phyloP scores from a whole-genome alignment of 2,888 invertebrate species.

The Pammene aurita region DNA sequence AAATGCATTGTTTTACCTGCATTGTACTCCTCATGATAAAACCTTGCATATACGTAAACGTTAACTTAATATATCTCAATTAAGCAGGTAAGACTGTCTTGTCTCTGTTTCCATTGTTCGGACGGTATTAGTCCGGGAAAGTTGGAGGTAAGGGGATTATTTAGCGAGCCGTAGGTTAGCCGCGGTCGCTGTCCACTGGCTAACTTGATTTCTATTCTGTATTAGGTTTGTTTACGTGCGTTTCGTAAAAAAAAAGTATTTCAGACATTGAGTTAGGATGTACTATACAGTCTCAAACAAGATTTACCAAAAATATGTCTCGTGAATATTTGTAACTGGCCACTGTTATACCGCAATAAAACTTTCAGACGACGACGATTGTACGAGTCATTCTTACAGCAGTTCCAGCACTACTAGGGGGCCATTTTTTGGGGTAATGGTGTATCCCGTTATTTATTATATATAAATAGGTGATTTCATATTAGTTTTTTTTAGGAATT shows the following conservation, averaged over 20 bases:
- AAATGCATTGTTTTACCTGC: too few species aligned
- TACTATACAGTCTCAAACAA: too few species aligned
- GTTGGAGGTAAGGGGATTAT: slow-evolving; percentile 66
- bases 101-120: slow-evolving; percentile 54
- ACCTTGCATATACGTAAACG: slow-evolving; percentile 19
- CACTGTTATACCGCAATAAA: too few species aligned
- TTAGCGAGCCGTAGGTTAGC: slow-evolving; percentile 58
- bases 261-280: too few species aligned
- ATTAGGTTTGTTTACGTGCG: slow-evolving; percentile 29
- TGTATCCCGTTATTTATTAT: too few species aligned
- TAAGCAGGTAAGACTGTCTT: slow-evolving; percentile 33
- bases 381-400: too few species aligned
- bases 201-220: slow-evolving; percentile 43
- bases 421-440: too few species aligned
- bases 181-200: slow-evolving; percentile 45
- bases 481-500: neutral
- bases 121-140: slow-evolving; percentile 65
- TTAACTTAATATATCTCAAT: slow-evolving; percentile 35
- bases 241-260: neutral
- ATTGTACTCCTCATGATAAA: slow-evolving; percentile 12
- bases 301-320: too few species aligned
- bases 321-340: too few species aligned
- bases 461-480: neutral
- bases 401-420: too few species aligned
- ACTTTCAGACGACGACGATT: too few species aligned